Evolutionary conservation across 2,888 invertebrate species (phyloP).

Genomic region (Hydrotaea cyrtoneurina): DNA sequence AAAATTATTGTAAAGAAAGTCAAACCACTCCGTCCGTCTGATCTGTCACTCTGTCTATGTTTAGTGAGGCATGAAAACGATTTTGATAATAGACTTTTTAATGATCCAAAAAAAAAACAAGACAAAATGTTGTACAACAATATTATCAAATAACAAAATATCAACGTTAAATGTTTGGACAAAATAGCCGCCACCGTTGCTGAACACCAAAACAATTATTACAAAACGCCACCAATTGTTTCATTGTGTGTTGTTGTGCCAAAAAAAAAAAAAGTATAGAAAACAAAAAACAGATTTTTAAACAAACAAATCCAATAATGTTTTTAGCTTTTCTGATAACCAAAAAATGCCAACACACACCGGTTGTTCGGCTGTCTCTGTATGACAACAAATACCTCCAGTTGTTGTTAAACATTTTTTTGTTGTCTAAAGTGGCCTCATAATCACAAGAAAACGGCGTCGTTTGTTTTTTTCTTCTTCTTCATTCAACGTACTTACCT

Average conservation of each 20-base stretch:
- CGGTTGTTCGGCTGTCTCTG: background rate
- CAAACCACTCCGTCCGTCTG: background rate
- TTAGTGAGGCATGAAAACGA: background rate
- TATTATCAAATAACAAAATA: slow-evolving; percentile 4
- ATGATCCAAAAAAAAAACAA: background rate
- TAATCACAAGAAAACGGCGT: too few species aligned
- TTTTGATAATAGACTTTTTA: slow-evolving; percentile 24
- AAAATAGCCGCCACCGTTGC: background rate
- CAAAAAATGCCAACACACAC: background rate
- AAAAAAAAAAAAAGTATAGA: background rate
- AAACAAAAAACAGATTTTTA: background rate
- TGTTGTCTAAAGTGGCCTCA: background rate
- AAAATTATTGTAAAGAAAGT: slow-evolving; percentile 17
- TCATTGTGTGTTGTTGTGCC: background rate
- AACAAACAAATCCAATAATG: background rate
- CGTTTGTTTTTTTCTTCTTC: too few species aligned
- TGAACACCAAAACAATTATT: background rate
- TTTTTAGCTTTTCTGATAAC: background rate
- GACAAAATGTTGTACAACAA: background rate
- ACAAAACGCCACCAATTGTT: background rate
- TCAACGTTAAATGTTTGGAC: background rate
- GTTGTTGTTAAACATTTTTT: background rate
- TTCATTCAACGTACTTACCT: too few species aligned
- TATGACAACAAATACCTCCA: background rate
- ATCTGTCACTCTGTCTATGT: too few species aligned